phyloP scores from a whole-genome alignment of 2,797 vertebrate species.

The Microctenopoma stevenorrisi region DNA sequence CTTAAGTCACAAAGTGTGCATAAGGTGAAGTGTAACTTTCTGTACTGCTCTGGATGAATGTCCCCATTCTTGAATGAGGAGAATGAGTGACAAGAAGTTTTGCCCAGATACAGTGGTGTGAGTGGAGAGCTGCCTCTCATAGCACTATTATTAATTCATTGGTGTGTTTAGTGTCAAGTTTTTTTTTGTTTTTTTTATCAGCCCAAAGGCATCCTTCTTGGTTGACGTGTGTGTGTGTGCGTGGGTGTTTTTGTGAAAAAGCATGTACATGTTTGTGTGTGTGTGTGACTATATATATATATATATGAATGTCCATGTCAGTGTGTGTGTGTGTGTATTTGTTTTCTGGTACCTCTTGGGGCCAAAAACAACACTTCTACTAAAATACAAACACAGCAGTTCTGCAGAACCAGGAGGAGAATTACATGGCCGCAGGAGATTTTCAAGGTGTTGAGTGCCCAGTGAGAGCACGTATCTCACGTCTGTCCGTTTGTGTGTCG shows the following conservation, averaged over 20 bases:
- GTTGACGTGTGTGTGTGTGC: constrained; percentile 17
- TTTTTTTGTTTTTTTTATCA: constrained; percentile 4
- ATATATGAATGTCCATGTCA: constrained; percentile 6
- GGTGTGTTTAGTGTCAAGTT: constrained; percentile 46
- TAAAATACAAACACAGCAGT: constrained; percentile 65
- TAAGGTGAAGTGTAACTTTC: background rate
- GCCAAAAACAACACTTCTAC: constrained; percentile 58
- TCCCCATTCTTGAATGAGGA: constrained; percentile 9
- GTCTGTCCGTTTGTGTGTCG: constrained; percentile 2
- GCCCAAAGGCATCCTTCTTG: constrained; percentile 30
- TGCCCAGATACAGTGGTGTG: constrained; percentile 41
- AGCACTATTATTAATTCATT: constrained; percentile 71
- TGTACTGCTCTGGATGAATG: constrained; percentile 10
- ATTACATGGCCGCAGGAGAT: constrained; percentile 52
- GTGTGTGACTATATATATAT: background rate
- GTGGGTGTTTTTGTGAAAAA: constrained; percentile 6
- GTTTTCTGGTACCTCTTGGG: constrained; percentile 46
- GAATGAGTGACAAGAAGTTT: constrained; percentile 35
- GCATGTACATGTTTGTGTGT: background rate
- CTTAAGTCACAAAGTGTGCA: constrained; percentile 23
- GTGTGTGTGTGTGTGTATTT: background rate
- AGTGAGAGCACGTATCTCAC: constrained; percentile 23
- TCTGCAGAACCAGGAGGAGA: constrained; percentile 46
- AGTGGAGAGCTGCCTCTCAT: constrained; percentile 46
- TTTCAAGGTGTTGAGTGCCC: constrained; percentile 42